These are phyloP conservation scores for Passer domesticus DNA, from an alignment of 2,113 vertebrate genomes.

Conservation along the genomic window DNA sequence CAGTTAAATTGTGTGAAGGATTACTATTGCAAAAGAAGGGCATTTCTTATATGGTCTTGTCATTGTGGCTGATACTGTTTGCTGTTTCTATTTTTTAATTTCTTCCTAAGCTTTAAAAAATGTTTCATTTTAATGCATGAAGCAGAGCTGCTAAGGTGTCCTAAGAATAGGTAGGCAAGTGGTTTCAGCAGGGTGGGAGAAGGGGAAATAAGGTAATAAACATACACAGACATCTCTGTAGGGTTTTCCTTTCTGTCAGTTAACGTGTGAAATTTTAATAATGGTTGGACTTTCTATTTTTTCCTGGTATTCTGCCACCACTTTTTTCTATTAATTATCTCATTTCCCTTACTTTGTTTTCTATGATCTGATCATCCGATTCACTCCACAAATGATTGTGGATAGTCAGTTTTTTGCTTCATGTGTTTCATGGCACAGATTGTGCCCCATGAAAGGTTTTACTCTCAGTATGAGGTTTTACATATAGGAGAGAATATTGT, in stretches of 20 bases:
- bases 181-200: not conserved
- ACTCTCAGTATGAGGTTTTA: not conserved
- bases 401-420: not conserved
- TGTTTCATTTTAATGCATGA: not conserved
- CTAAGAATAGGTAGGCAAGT: not conserved
- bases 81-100: not conserved
- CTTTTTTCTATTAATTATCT: not conserved
- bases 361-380: not conserved
- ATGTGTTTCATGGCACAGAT: not conserved
- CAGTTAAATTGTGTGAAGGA: not conserved
- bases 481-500: not conserved
- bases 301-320: not conserved
- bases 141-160: not conserved
- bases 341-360: not conserved
- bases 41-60: not conserved
- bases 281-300: not conserved
- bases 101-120: not conserved
- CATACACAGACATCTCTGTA: not conserved
- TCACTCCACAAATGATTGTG: not conserved
- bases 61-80: not conserved
- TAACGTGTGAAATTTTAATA: not conserved
- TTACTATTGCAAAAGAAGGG: not conserved
- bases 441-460: rapidly evolving
- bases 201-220: not conserved
- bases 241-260: conserved; percentile 6